Evolutionary conservation across 35 echinoderm and acorn worm genomes (phyloP).

Genomic region (Heliocidaris tuberculata): DNA sequence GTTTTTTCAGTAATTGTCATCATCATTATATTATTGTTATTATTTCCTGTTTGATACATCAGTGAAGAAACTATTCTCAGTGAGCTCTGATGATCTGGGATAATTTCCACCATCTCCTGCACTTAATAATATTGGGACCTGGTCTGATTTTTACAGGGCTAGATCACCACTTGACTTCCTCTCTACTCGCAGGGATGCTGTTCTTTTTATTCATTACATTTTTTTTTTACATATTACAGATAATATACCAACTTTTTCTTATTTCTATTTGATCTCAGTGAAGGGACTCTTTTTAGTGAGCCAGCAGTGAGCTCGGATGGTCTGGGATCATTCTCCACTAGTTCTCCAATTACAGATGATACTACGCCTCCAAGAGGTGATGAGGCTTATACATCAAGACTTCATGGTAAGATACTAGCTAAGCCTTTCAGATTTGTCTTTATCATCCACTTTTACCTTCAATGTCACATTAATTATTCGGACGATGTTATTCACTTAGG

Average conservation of each 20-base stretch:
- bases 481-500: too few species aligned
- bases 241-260: neutral
- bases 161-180: too few species aligned
- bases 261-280: conserved; percentile 56
- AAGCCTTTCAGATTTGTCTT: neutral
- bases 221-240: too few species aligned
- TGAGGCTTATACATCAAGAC: neutral
- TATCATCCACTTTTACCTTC: too few species aligned
- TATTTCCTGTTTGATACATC: neutral
- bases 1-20: neutral
- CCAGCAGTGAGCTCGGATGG: conserved; percentile 85
- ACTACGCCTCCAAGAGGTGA: neutral
- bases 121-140: too few species aligned
- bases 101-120: too few species aligned
- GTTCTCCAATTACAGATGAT: conserved; percentile 55
- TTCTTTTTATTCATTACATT: too few species aligned
- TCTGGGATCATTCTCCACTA: conserved; percentile 68
- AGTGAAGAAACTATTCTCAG: neutral
- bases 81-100: too few species aligned
- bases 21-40: neutral
- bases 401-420: neutral
- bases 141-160: too few species aligned
- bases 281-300: conserved; percentile 71
- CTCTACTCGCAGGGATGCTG: too few species aligned
- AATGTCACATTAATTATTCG: too few species aligned